Evolutionary conservation across 2,888 invertebrate species (phyloP), one percentile per base, ranked within the genome.

Genomic region (Hydraecia micacea): DNA sequence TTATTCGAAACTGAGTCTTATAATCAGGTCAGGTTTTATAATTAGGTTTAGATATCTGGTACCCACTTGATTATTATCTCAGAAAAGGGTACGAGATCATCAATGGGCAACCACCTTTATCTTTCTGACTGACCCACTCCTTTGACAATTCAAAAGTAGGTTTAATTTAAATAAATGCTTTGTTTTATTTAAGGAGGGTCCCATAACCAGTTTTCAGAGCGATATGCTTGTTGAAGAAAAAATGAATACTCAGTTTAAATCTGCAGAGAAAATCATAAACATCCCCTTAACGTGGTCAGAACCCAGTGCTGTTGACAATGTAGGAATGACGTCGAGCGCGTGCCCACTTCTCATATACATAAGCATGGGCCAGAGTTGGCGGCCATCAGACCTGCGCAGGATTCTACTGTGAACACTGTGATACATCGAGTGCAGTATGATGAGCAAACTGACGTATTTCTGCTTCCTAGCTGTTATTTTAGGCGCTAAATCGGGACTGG

Each of bases 391-490:
- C 67, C 63, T 36, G 80, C 73, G 75, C 80, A 69, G 80, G 32
- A 42, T 25, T 73, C 52, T n/a, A 63, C 70, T 25, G 86, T 73
- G 83, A 63, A 25, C 79, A 36, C 79, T 42, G 78, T 65, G 63
- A 39, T 36, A 25, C 42, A 72, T 13, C 69, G 36, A 75, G 77
- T 79, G 77, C 52, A 65, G 42, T 18, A 86, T 75, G 75, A 75
- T 70, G 49, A 71, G 93, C 67, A 93, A 93, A 92, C 88, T 95
- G 80, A 84, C 90, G 36, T 90, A 88, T 80, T 80, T 94, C 60
- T 93, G 91, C 83, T 91, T 95, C 71, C 75, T 94, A n/a, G 91
- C 93, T 71, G 90, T 92, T 72, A 84, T 94, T 76, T 86, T 93
- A 28, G 91, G 91, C 73, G 93, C 85, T 15, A 89, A 82, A 52